Conservation (phyloP, 2,797 vertebrate genomes). For the Sebastes trivittatus region DNA sequence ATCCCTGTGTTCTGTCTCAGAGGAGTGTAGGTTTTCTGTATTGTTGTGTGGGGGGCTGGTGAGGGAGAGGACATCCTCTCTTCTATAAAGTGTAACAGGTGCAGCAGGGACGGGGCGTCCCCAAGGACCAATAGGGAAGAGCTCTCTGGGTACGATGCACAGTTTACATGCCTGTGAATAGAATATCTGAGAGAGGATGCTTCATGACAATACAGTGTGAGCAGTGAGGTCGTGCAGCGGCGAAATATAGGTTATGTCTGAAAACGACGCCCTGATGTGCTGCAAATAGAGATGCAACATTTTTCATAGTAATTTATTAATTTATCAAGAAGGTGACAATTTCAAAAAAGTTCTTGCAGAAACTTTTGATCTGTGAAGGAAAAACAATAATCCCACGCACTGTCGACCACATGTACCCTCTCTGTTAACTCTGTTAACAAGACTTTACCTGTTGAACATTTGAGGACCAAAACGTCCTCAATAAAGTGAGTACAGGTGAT, state of each 20-base stretch:
- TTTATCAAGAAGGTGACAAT: neutral
- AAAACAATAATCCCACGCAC: neutral
- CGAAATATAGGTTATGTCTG: neutral
- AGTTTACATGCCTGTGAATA: conserved; percentile 33
- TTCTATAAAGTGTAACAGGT: conserved; percentile 53
- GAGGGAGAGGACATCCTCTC: conserved; percentile 43
- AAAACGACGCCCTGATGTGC: neutral
- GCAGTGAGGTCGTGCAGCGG: neutral
- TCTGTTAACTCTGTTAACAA: neutral
- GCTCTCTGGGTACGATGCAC: neutral
- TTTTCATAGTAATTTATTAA: neutral
- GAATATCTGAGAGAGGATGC: conserved; percentile 13
- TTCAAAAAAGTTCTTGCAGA: neutral
- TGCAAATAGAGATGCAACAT: neutral
- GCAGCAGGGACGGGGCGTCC: conserved; percentile 21
- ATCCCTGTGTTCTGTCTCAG: conserved; percentile 37
- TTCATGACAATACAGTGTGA: neutral
- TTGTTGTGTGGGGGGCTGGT: conserved; percentile 37
- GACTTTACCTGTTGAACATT: neutral
- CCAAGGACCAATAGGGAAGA: conserved; percentile 41
- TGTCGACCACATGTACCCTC: neutral
- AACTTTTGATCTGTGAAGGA: neutral
- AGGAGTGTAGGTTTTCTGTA: conserved; percentile 36
- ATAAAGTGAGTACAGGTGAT: neutral
- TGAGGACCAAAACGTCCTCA: neutral